Conservation (phyloP, 2,888 invertebrate species). For the Luffia ferchaultella region DNA sequence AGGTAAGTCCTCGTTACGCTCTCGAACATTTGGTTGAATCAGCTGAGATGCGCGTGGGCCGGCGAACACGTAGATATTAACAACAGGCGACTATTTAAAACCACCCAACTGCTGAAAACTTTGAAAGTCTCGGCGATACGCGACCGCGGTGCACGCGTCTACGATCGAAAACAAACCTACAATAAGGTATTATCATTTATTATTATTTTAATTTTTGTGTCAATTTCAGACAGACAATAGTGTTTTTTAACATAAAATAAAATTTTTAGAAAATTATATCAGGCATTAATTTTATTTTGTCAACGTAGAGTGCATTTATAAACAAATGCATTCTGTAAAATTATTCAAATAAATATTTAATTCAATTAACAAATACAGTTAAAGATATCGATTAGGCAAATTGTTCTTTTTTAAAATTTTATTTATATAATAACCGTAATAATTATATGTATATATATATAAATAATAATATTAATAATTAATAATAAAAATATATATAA, state of each 20-base stretch:
- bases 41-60: conserved; percentile 36
- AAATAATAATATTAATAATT: background rate
- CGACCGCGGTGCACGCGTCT: conserved; percentile 54
- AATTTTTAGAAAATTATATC: background rate
- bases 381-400: too few relatives aligned
- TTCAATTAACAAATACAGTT: too few relatives aligned
- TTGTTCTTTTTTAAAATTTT: too few relatives aligned
- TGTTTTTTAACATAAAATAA: background rate
- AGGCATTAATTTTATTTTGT: conserved; percentile 3
- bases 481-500: background rate
- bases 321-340: too few relatives aligned
- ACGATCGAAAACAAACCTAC: conserved; percentile 33
- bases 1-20: conserved; percentile 32
- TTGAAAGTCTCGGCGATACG: conserved; percentile 35
- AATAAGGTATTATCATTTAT: conserved; percentile 21
- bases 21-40: conserved; percentile 30
- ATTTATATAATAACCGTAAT: too few relatives aligned
- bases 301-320: too few relatives aligned
- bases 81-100: background rate
- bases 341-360: too few relatives aligned
- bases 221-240: conserved; percentile 1
- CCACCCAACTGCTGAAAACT: conserved; percentile 19
- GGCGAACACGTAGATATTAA: conserved; percentile 22
- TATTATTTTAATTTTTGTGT: conserved; percentile 3
- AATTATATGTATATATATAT: too few relatives aligned